Base-by-base conservation (phyloP, 2,113 vertebrate genomes). In the Pelmatolapia mariae region DNA sequence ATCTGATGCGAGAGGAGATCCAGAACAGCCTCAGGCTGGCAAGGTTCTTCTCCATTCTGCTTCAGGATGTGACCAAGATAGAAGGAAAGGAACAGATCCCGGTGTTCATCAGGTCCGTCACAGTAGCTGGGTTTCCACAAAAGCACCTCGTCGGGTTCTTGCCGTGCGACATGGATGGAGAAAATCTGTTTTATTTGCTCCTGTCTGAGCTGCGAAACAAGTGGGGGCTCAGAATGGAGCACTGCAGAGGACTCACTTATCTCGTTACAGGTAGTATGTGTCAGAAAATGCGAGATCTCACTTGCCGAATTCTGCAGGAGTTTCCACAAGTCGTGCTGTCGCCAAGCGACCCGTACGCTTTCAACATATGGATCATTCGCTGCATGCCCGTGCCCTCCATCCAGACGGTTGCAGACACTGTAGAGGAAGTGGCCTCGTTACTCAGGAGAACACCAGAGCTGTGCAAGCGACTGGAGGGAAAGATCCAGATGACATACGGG, bases 191-290 rank as follows among this genome's bases (percentile, higher is more conserved):
- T 57, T 97, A 97, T 71, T 97, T 97, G 90, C 98, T 99, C 43
- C 94, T 98, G 1, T 92, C 97, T 0, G 97, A 97, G 16, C 95
- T 99, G 56, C 97, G 98, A n/a, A 98, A 98, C 82, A 99, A 98
- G 68, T 99, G 98, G 98, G 97, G 98, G 1, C 93, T 99, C 24
- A 97, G 98, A 87, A 98, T 99, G 98, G 98, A 99, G 82, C 98
- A 98, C 90, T 99, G 98, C 82, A 96, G 97, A 24, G 97, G 97
- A 26, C 94, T 97, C 73, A 95, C 95, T 0, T 97, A 97, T 57
- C 84, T 97, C 33, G 95, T 96, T 3, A 96, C 95, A 16, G 97
- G 97, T 18, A 86, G 57, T 38, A 91, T 96, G 87, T 97, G 96
- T 89, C 96, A 96, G 90, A 96, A 96, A 79, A 95, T 97, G 92